Conservation (phyloP, 2,113 vertebrate genomes). For the Podilymbus podiceps region DNA sequence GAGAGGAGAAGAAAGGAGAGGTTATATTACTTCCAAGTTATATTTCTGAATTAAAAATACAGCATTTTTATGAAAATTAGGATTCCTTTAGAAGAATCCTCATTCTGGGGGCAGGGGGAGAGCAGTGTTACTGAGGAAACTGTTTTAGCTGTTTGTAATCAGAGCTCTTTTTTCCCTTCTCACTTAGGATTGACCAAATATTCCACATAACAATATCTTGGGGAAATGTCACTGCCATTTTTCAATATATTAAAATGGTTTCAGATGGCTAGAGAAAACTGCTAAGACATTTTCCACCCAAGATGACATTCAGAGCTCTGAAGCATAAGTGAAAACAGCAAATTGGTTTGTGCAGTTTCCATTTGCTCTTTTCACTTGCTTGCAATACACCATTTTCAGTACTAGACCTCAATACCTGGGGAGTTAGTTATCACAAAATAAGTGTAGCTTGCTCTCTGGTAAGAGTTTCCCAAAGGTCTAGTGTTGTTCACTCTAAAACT, state of each 20-base stretch:
- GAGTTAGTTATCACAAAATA: constrained; percentile 18
- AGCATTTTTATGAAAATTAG: background rate
- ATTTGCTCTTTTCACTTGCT: constrained; percentile 42
- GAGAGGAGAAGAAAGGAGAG: background rate
- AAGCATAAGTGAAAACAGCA: constrained; percentile 40
- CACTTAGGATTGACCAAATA: background rate
- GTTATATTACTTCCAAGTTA: background rate
- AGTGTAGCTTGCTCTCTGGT: background rate
- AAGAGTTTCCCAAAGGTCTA: background rate
- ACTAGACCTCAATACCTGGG: background rate
- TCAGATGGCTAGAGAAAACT: constrained; percentile 47
- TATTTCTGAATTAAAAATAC: background rate
- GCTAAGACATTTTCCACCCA: constrained; percentile 31
- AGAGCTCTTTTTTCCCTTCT: background rate
- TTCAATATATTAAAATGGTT: constrained; percentile 29
- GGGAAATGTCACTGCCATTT: constrained; percentile 44
- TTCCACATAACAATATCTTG: background rate
- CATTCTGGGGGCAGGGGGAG: rapidly evolving
- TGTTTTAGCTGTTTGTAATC: background rate
- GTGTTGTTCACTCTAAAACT: background rate
- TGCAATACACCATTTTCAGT: background rate
- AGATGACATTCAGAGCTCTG: constrained; percentile 52
- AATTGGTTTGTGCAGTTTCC: constrained; percentile 38
- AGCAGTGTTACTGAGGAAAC: background rate
- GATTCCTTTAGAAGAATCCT: background rate